A percentile compares a stretch with the other conserved stretches of the same genome.
phyloP scores from a whole-genome alignment of 2,888 invertebrate species.

The Cataglyphis livida region DNA sequence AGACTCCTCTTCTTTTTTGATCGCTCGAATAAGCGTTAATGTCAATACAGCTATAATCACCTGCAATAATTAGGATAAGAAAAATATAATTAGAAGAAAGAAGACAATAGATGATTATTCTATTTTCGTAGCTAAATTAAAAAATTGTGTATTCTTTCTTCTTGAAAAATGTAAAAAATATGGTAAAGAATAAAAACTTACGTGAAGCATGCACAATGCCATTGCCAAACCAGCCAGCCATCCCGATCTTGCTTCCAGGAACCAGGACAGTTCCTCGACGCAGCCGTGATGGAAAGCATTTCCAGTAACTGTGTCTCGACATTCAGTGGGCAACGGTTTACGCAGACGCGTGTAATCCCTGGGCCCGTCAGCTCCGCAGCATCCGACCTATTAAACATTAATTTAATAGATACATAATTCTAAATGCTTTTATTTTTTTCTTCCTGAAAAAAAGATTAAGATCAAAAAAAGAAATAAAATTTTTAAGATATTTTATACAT shows the following conservation, averaged over 20 bases:
- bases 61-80: conserved; percentile 83
- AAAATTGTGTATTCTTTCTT: background rate
- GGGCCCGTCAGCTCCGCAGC: conserved; percentile 95
- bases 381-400: conserved; percentile 89
- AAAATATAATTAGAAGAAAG: background rate
- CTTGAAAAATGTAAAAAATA: conserved; percentile 63
- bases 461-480: background rate
- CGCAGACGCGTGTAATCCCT: conserved; percentile 92
- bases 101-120: background rate
- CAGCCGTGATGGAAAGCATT: conserved; percentile 96
- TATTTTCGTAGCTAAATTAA: background rate
- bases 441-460: background rate
- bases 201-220: conserved; percentile 91
- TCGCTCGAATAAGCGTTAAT: conserved; percentile 90
- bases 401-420: background rate
- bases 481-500: conserved; percentile 59
- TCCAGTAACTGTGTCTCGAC: conserved; percentile 95
- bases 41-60: conserved; percentile 91
- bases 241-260: conserved; percentile 92
- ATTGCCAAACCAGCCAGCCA: conserved; percentile 94
- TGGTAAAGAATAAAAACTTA: conserved; percentile 85
- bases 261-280: conserved; percentile 95
- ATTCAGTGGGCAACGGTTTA: conserved; percentile 93
- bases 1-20: conserved; percentile 91
- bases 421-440: background rate